phyloP scores from a whole-genome alignment of 2,888 invertebrate species.

The Dicyrtoma fusca region DNA sequence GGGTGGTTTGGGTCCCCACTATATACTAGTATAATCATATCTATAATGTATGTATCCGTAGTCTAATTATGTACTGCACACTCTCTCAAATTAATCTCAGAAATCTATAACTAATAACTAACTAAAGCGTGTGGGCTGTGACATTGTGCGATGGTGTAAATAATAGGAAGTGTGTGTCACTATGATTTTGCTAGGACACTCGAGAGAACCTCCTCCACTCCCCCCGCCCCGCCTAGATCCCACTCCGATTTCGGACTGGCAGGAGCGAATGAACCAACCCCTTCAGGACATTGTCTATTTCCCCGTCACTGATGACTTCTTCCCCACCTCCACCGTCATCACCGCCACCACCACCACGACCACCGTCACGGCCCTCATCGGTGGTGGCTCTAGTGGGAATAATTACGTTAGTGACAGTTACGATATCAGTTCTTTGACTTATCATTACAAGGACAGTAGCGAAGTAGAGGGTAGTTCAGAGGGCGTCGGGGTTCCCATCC shows the following conservation, averaged over 20 bases:
- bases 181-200: slow-evolving; percentile 20
- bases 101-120: too few relatives aligned
- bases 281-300: slow-evolving; percentile 47
- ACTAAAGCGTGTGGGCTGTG: too few relatives aligned
- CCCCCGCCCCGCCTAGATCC: slow-evolving; percentile 20
- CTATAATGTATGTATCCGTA: too few relatives aligned
- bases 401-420: slow-evolving; percentile 10
- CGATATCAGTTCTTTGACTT: too few relatives aligned
- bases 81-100: too few relatives aligned
- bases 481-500: too few relatives aligned
- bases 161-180: background rate
- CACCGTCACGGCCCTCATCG: background rate
- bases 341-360: background rate
- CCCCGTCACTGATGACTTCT: slow-evolving; percentile 40
- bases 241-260: slow-evolving; percentile 53
- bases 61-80: too few relatives aligned
- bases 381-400: slow-evolving; percentile 12
- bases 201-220: slow-evolving; percentile 25
- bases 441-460: too few relatives aligned
- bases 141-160: too few relatives aligned
- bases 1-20: too few relatives aligned
- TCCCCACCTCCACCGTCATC: slow-evolving; percentile 8
- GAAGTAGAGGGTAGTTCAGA: too few relatives aligned
- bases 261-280: slow-evolving; percentile 55
- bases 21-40: too few relatives aligned